Conservation (phyloP, 2,797 vertebrate genomes). For the Eupleurogrammus muticus region DNA sequence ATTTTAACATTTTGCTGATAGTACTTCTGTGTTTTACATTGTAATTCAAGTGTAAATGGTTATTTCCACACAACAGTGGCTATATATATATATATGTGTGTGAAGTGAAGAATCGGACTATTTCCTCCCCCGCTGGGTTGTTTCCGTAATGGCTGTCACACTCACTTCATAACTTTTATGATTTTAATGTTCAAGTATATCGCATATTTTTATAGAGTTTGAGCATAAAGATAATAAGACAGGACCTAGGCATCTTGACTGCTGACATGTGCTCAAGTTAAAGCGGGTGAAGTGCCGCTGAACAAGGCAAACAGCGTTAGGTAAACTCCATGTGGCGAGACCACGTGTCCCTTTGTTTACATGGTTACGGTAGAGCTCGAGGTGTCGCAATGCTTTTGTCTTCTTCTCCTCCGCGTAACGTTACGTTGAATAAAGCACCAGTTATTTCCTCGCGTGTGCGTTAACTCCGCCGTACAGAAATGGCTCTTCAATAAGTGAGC, state of each 20-base stretch:
- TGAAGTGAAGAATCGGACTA: no score
- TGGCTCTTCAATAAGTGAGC: rapidly evolving
- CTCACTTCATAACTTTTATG: background rate
- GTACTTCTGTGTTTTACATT: no score
- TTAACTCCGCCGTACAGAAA: rapidly evolving
- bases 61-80: no score
- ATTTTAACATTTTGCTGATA: no score
- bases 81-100: no score
- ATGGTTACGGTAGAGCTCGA: constrained; percentile 38
- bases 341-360: constrained; percentile 83
- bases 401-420: constrained; percentile 16
- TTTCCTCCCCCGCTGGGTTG: no score
- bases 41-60: no score
- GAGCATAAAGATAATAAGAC: background rate
- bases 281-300: background rate
- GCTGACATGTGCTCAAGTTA: background rate
- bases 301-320: background rate
- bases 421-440: background rate
- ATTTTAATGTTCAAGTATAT: background rate
- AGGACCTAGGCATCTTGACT: background rate
- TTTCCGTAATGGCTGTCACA: no score
- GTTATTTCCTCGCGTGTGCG: background rate
- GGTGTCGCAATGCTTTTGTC: constrained; percentile 61
- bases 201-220: background rate
- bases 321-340: constrained; percentile 59